Base-by-base conservation (phyloP, 2,797 vertebrate species). In the Xenops minutus region DNA sequence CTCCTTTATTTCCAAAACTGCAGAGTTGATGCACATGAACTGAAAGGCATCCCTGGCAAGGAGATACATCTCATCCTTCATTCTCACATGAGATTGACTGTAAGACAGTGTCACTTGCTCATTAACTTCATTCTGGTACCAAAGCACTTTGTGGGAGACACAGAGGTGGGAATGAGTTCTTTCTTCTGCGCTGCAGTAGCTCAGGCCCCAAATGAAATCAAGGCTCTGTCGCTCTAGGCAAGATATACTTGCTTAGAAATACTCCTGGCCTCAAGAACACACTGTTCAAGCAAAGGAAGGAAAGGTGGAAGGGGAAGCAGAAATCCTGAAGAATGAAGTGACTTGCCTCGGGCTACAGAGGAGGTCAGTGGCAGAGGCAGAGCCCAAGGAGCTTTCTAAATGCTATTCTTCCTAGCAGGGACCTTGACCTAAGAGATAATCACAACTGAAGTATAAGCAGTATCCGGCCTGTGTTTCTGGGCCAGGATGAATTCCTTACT, bases 301-400 rank as follows among this genome's bases (percentile, higher is more conserved):
- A 77, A 59, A 92, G 62, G 85, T 81, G 79, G 89, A 91, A 88
- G 59, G 92, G 59, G 52, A 86, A 90, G 49, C 55, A 94, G 79
- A 73, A 84, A 82, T 90, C 44, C 74, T 63, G 54, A 76, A 89
- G 79, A 67, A 82, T 29, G 83, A 73, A 88, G 67, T 51, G 63
- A 44, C 48, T 93, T 79, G 88, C 95, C 91, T 93, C 34, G 49
- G 94, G 95, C 95, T 92, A 44, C 32, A 55, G 85, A 74, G 79
- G 88, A 92, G 85, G 92, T 89, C 95, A 83, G 91, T 10, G 75
- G 58, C 84, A 92, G 68, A 91, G 76, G 78, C 56, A 96, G 76
- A 76, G 78, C 89, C 88, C 80, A 71, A 79, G 81, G 92, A 96
- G 78, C 37, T 93, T 82, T 92, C 67, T 80, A 91, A 71, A 64